Evolutionary conservation across 2,888 invertebrate genomes (phyloP), one percentile per base, ranked within the genome.

Genomic region (Eilema sororculum): DNA sequence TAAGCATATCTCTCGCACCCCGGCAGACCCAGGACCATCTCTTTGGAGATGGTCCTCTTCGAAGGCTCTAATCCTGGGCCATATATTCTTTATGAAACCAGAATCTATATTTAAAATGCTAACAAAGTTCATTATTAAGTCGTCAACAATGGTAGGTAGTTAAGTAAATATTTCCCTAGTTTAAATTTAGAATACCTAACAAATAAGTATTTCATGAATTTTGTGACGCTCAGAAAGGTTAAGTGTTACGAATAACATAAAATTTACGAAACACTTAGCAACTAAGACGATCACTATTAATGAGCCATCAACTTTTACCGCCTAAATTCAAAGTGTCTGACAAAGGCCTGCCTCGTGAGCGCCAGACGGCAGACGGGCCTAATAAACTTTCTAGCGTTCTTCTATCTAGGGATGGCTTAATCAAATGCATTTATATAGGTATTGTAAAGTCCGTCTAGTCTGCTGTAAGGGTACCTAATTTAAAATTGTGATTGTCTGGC

Each of bases 401-500:
- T 52, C 74, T 65, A 70, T 70, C 67, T 65, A 71, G 72, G 65
- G 80, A 70, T 61, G 59, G 66, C 68, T 67, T 79, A 87, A 84
- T 87, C 75, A 85, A 84, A 86, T 89, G 88, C 88, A 86, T 84
- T 86, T 83, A 84, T 76, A 84, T 80, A 78, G 73, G 76, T 81
- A 84, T 85, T 85, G 82, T 87, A 84, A 84, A 86, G 78, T 80
- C 83, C 82, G 84, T 84, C 84, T 84, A 85, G 84, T 72, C 79
- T 73, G 46, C 60, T 67, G 77, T 81, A 80, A 90, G 87, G 89
- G 87, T 86, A 84, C 82, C 90, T 93, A 90, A 95, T 94, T 94
- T 94, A 89, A 93, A 94, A 93, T 94, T 91, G 90, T 93, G 93
- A 94, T 94, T 91, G 94, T 94, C 94, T 93, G 92, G 90, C 86